Conservation (phyloP, 2,888 invertebrate species). For the Acanthosepion pharaonis region DNA sequence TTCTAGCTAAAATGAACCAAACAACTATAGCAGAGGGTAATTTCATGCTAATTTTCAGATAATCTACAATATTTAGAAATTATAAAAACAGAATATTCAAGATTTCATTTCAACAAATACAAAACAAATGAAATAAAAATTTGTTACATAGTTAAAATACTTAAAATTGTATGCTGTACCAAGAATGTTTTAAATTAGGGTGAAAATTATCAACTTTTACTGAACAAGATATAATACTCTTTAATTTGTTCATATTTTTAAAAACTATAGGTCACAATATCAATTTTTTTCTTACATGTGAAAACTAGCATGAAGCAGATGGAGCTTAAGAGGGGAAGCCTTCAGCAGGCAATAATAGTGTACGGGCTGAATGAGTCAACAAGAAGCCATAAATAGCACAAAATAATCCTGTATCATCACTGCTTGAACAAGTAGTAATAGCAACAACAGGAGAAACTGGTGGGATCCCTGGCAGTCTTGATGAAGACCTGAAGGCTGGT, state of each 20-base stretch:
- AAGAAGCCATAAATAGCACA: slow-evolving; percentile 2
- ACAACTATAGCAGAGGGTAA: background rate
- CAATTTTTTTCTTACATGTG: background rate
- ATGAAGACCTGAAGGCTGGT: background rate
- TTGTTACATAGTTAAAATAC: no score
- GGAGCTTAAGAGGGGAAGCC: background rate
- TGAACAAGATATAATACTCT: no score
- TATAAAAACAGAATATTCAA: no score
- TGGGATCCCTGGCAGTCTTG: background rate
- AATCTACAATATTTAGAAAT: no score
- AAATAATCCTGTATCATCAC: slow-evolving; percentile 40
- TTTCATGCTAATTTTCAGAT: background rate
- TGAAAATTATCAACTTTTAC: background rate
- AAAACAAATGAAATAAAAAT: no score
- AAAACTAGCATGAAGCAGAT: background rate
- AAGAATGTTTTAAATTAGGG: no score
- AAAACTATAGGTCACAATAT: no score
- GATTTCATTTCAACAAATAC: no score
- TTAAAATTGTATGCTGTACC: no score
- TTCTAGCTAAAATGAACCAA: background rate
- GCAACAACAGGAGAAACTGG: background rate
- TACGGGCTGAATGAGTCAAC: slow-evolving; percentile 43
- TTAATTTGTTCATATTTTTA: no score
- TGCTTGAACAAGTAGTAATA: background rate
- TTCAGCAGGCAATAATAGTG: background rate